Conservation (phyloP, 2,888 invertebrate genomes). For the Eugnorisma glareosa region DNA sequence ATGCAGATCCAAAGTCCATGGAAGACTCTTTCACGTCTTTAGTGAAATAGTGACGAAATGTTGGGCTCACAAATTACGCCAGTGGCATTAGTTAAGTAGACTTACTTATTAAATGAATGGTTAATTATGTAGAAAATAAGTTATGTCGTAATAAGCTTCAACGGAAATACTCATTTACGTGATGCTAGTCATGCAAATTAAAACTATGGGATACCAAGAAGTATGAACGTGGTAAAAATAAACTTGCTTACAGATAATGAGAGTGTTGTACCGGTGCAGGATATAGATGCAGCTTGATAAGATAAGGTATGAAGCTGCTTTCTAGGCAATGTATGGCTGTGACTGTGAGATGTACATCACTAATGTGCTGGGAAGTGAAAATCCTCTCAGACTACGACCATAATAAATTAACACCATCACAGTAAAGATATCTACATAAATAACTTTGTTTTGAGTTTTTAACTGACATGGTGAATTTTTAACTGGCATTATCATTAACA, state of each 20-base stretch:
- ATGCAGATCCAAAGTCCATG: slow-evolving; percentile 4
- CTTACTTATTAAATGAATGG: slow-evolving; percentile 34
- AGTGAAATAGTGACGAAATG: slow-evolving; percentile 37
- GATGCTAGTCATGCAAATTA: slow-evolving; percentile 61
- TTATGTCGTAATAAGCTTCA: slow-evolving; percentile 49
- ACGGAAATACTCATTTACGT: slow-evolving; percentile 61
- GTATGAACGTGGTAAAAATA: slow-evolving; percentile 11
- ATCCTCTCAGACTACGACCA: background rate
- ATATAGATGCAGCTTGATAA: slow-evolving; percentile 44
- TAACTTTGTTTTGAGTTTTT: background rate
- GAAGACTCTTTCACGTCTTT: slow-evolving; percentile 5
- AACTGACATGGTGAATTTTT: too few relatives aligned
- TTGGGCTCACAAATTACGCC: slow-evolving; percentile 28
- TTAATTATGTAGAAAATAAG: slow-evolving; percentile 47
- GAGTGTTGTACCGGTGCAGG: slow-evolving; percentile 22
- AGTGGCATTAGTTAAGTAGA: slow-evolving; percentile 15
- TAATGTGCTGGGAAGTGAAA: slow-evolving; percentile 21
- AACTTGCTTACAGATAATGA: slow-evolving; percentile 1
- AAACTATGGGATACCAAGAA: slow-evolving; percentile 50
- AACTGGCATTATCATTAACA: too few relatives aligned
- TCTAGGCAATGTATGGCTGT: slow-evolving; percentile 37
- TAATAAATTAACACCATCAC: background rate
- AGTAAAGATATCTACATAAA: background rate
- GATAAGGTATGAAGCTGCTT: slow-evolving; percentile 21
- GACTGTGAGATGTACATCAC: slow-evolving; percentile 35